Evolutionary conservation across 2,888 invertebrate species (phyloP), one percentile per base, ranked within the genome.

Genomic region (Plagiodera versicolora): DNA sequence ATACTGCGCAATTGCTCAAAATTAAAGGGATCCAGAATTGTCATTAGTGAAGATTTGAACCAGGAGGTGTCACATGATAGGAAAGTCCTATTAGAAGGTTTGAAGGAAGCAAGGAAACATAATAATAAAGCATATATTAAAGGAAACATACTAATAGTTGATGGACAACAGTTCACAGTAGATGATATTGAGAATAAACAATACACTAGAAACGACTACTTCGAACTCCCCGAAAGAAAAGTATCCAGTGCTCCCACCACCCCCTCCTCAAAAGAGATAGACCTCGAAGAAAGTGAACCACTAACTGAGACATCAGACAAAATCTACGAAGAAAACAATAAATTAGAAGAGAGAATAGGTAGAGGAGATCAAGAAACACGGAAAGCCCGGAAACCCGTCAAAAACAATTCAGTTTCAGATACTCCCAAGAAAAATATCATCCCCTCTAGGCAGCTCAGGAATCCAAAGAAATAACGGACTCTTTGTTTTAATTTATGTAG

Each of bases 71-170:
- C 18, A 9, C 16, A 32, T 14, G 35, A 51, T 19, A 51, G 51
- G 35, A 51, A 17, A 35, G 35, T 51, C 18, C 11, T 17, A 32
- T 1, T 35, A 18, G 28, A 14, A 17, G 51, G 32, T 35, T 18
- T 17, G 35, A 51, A 18, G 18, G 19, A 51, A 35, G 51, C 51
- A 3, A 51, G 18, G 18, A 51, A 17, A 4, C n/a, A 50, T 30
- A 35, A 35, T 51, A 51, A 51, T 32, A 51, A 51, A 35, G 32
- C 32, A 35, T 51, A 51, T 17, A 51, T 51, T 35, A 51, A 32
- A 51, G 35, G 35, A 16, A 51, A 50, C 16, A 9, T 16, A 4
- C 20, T 48, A 20, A 51, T 51, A 51, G 32, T 51, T 16, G 35
- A 32, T 9, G 51, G 51, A 51, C 18, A 51, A 9, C 51, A 51